phyloP scores from a whole-genome alignment of 2,888 invertebrate species.

The Xiphydria camelus region DNA sequence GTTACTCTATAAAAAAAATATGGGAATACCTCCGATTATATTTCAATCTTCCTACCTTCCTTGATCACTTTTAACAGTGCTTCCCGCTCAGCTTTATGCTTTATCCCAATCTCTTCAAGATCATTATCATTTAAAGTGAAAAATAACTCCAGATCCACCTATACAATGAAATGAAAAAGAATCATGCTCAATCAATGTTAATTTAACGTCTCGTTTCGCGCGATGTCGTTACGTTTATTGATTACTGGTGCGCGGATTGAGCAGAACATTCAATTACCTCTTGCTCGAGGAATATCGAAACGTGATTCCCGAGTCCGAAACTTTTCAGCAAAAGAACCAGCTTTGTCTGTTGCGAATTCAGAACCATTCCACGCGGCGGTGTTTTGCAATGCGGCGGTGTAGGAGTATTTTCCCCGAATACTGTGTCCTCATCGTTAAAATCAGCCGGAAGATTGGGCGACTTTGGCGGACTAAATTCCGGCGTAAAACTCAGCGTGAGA shows the following conservation, averaged over 20 bases:
- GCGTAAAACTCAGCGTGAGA: conserved; percentile 33
- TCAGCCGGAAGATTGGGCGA: conserved; percentile 40
- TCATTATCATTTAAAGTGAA: conserved; percentile 43
- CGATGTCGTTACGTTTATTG: too few species aligned
- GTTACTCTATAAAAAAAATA: too few species aligned
- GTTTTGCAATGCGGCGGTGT: conserved; percentile 44
- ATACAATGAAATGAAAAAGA: too few species aligned
- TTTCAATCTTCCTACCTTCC: too few species aligned
- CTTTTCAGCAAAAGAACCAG: conserved; percentile 39
- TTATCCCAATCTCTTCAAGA: conserved; percentile 48
- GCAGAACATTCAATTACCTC: too few species aligned
- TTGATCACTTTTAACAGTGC: conserved; percentile 34
- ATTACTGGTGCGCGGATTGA: too few species aligned
- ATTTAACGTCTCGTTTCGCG: too few species aligned
- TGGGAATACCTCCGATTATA: too few species aligned
- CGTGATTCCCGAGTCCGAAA: conserved; percentile 37
- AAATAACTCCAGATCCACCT: conserved; percentile 52
- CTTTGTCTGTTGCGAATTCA: conserved; percentile 36
- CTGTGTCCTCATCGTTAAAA: conserved; percentile 41
- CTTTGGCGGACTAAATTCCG: conserved; percentile 43
- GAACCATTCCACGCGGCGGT: conserved; percentile 43
- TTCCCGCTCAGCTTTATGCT: conserved; percentile 37
- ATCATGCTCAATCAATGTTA: too few species aligned
- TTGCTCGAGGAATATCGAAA: conserved; percentile 45
- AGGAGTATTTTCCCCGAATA: conserved; percentile 43